Conservation (phyloP, 2,888 invertebrate genomes). For the Cheilosia urbana region DNA sequence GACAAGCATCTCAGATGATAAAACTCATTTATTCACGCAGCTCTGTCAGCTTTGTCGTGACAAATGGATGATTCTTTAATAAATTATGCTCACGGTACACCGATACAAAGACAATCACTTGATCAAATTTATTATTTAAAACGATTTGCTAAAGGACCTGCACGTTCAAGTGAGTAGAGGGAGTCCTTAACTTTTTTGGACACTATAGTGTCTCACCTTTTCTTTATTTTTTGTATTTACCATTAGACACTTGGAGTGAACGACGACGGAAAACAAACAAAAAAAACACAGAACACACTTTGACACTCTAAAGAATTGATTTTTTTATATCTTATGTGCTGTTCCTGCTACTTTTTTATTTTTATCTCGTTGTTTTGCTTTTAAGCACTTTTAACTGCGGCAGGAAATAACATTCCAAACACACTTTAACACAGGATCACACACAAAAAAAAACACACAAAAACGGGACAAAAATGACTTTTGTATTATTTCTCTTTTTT, state of each 20-base stretch:
- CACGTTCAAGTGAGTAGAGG: slow-evolving; percentile 14
- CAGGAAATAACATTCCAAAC: slow-evolving; percentile 49
- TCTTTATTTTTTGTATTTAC: slow-evolving; percentile 37
- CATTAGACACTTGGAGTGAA: slow-evolving; percentile 21
- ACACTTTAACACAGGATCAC: slow-evolving; percentile 26
- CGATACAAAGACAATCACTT: slow-evolving; percentile 47
- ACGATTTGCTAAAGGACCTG: slow-evolving; percentile 46
- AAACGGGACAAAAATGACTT: slow-evolving; percentile 41
- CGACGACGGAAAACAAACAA: neutral
- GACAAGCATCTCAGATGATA: neutral
- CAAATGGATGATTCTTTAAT: slow-evolving; percentile 60
- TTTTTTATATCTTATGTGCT: slow-evolving; percentile 24
- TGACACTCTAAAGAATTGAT: slow-evolving; percentile 44
- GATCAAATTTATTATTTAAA: slow-evolving; percentile 69
- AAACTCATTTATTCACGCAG: slow-evolving; percentile 31
- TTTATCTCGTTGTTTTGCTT: slow-evolving; percentile 33
- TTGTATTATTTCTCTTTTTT: slow-evolving; percentile 39
- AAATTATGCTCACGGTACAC: slow-evolving; percentile 60
- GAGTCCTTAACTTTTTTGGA: slow-evolving; percentile 21
- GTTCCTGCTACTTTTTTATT: slow-evolving; percentile 19
- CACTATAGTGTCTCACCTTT: slow-evolving; percentile 49
- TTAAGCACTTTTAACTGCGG: slow-evolving; percentile 58
- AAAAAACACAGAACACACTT: slow-evolving; percentile 13
- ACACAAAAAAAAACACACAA: slow-evolving; percentile 14
- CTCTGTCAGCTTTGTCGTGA: slow-evolving; percentile 26